Percentiles rank a stretch among this genome's conserved stretches.
phyloP scores from a whole-genome alignment of 2,888 invertebrate species.

The Callosobruchus maculatus region DNA sequence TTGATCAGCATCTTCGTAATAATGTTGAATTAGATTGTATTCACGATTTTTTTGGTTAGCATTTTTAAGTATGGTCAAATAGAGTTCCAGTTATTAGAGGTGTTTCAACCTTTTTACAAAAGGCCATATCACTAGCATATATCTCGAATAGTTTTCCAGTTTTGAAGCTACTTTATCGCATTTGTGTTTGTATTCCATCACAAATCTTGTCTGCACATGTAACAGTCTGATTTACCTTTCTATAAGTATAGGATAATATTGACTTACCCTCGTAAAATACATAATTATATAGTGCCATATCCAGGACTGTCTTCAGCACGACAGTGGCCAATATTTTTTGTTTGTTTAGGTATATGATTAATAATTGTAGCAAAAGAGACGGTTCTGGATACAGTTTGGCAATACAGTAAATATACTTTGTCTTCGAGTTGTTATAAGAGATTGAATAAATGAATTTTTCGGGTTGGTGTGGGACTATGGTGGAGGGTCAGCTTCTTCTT shows the following conservation, averaged over 20 bases:
- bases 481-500: constrained; percentile 34
- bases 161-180: not conserved
- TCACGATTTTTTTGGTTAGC: no score
- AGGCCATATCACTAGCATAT: no score
- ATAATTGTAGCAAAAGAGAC: not conserved
- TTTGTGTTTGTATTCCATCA: not conserved
- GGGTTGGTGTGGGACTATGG: constrained; percentile 41
- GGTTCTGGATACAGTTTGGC: constrained; percentile 7
- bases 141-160: not conserved
- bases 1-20: no score
- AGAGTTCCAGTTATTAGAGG: no score
- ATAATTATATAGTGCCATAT: constrained; percentile 1
- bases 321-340: not conserved
- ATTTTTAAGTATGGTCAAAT: no score
- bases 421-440: constrained; percentile 3
- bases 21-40: no score
- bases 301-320: not conserved
- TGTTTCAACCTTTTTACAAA: no score
- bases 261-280: constrained; percentile 13
- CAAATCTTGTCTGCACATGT: not conserved
- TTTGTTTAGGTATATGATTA: not conserved
- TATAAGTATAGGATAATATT: constrained; percentile 1
- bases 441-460: constrained; percentile 33
- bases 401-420: constrained; percentile 12
- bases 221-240: not conserved